Base-by-base conservation (phyloP, 2,113 vertebrate species). In the Phylloscopus whistleri region DNA sequence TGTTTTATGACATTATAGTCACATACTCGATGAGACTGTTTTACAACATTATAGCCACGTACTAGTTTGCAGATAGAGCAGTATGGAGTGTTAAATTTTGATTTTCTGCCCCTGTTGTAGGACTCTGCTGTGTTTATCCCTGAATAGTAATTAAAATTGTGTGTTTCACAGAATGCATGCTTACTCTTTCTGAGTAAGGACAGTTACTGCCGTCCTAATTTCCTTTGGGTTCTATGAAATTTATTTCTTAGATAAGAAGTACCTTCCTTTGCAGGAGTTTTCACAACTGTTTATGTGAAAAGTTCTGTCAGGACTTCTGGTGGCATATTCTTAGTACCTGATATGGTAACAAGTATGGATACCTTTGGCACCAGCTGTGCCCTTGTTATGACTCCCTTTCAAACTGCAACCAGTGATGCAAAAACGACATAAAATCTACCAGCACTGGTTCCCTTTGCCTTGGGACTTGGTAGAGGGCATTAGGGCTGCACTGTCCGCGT, bases 401-500 rank as follows among this genome's bases (percentile, higher is more conserved):
- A 44, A 4, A 60, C 27, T 52, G 30, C 41, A 73, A 12, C 11
- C 6, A 63, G 35, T 56, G 33, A 51, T 68, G 33, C 48, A 70
- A 41, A 83, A 63, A 28, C 22, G 9, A 7, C 3, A 2, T 30
- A 35, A 43, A 63, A 63, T 70, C 52, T 82, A 46, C 49, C 31
- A 82, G 16, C 19, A 16, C 5, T 56, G 48, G n/a, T 59, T 94
- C 26, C 16, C 10, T 68, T 87, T 91, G 49, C 44, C 24, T 90
- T 87, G 59, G 63, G 80, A 74, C 33, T 86, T 66, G 49, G 18
- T 49, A 77, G 39, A 85, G 24, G 31, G 17, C 19, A 11, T 83
- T 66, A 70, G 3, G 22, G n/a, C 46, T 58, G 31, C 9, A 1
- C n/a, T 73, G 31, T 74, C 0, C 0, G 2, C 26, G 68, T 74